A percentile compares a stretch with the other conserved stretches of the same genome.
phyloP scores from a whole-genome alignment of 1,140 invertebrate genomes.

The Pararge aegeria region DNA sequence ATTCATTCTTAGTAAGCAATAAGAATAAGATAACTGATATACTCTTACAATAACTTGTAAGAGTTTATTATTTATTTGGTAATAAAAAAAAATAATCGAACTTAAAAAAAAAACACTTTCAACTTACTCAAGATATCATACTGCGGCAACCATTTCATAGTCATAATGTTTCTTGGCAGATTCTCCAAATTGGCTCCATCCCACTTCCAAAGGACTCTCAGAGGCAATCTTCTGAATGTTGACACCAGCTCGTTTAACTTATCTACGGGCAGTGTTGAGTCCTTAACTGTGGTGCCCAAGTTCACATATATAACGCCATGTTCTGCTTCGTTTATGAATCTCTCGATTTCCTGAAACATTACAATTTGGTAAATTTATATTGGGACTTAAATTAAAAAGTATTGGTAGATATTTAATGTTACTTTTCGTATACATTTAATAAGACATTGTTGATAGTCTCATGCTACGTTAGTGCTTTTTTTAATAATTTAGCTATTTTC shows the following conservation, averaged over 20 bases:
- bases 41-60: too few species aligned
- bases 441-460: too few species aligned
- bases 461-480: too few species aligned
- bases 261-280: slow-evolving; percentile 80
- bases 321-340: slow-evolving; percentile 81
- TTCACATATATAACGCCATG: slow-evolving; percentile 84
- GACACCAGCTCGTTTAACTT: slow-evolving; percentile 81
- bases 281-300: slow-evolving; percentile 80
- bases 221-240: slow-evolving; percentile 76
- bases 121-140: slow-evolving; percentile 81
- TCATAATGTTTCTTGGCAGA: slow-evolving; percentile 81
- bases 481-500: too few species aligned
- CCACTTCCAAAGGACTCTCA: slow-evolving; percentile 82
- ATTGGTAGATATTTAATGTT: too few species aligned
- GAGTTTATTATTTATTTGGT: too few species aligned
- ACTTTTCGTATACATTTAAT: too few species aligned
- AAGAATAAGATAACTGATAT: too few species aligned
- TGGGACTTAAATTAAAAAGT: too few species aligned
- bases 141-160: slow-evolving; percentile 83
- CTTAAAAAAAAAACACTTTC: neutral
- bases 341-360: slow-evolving; percentile 78
- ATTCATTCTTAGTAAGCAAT: too few species aligned
- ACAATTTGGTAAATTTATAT: neutral
- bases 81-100: too few species aligned
- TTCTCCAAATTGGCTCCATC: slow-evolving; percentile 73